Percentiles rank a stretch among this genome's conserved stretches.
phyloP scores from a whole-genome alignment of 23 tunicate species.

The Halocynthia aurantium region DNA sequence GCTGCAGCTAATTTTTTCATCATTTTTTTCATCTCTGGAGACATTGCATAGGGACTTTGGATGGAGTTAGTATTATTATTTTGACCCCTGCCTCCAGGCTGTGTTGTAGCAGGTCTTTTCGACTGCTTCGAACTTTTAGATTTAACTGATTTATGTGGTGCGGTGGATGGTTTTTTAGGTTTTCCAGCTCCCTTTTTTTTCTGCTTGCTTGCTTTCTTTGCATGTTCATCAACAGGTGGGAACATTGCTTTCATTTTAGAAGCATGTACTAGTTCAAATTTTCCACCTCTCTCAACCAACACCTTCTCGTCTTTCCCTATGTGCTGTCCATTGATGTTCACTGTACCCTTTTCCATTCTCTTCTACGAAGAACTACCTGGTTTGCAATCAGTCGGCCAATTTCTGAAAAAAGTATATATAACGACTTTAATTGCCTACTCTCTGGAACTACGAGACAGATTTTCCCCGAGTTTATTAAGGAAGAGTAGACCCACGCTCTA shows the following conservation, averaged over 20 bases:
- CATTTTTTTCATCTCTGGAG: conserved; percentile 71
- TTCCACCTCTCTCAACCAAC: conserved; percentile 79
- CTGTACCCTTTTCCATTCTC: conserved; percentile 10
- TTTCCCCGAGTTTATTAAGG: too few species aligned
- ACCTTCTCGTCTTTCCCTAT: conserved; percentile 66
- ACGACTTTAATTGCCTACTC: too few species aligned
- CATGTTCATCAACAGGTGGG: conserved; percentile 12
- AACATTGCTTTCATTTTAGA: conserved; percentile 58
- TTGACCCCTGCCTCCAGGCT: neutral
- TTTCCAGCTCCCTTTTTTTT: conserved; percentile 2
- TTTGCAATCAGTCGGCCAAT: too few species aligned
- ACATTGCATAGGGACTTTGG: conserved; percentile 27
- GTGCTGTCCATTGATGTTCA: conserved; percentile 72
- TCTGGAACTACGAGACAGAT: too few species aligned
- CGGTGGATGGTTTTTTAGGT: neutral
- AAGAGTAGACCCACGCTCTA: too few species aligned
- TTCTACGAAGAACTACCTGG: too few species aligned
- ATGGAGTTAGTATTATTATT: conserved; percentile 12
- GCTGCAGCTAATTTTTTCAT: conserved; percentile 55
- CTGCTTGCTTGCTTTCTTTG: conserved; percentile 4
- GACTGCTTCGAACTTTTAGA: neutral
- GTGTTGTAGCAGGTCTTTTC: conserved; percentile 1
- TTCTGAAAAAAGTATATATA: too few species aligned
- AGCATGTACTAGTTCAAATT: conserved; percentile 74
- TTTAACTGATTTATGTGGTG: conserved; percentile 1